Evolutionary conservation across 2,113 vertebrate genomes (phyloP).

Genomic region (Glaucidium brasilianum): DNA sequence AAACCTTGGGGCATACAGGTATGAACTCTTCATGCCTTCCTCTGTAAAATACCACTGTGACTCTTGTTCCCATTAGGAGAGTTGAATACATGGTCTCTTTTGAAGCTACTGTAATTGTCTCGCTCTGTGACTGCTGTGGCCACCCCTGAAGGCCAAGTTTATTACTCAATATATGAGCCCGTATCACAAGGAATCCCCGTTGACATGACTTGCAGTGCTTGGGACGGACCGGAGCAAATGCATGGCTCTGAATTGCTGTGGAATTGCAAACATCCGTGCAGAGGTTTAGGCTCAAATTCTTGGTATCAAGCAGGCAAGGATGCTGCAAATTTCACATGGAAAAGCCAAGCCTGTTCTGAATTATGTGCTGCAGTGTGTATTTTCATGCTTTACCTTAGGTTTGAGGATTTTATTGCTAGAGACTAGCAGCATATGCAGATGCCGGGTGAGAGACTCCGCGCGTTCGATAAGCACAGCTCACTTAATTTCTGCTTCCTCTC

Average conservation of each 20-base stretch:
- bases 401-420: neutral
- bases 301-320: neutral
- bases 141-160: neutral
- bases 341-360: neutral
- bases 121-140: neutral
- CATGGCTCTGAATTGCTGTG: neutral
- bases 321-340: neutral
- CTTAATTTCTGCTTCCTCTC: neutral
- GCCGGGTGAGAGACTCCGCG: neutral
- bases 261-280: neutral
- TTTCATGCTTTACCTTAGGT: neutral
- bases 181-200: rapidly evolving
- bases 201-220: neutral
- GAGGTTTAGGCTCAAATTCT: neutral
- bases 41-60: neutral
- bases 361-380: neutral
- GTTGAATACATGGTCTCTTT: neutral
- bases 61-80: neutral
- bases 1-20: neutral
- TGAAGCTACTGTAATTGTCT: neutral
- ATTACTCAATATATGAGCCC: neutral
- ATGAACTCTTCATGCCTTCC: neutral
- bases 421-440: neutral
- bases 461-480: neutral
- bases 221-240: rapidly evolving